These are phyloP conservation scores for Schmidtea mediterranea DNA, from an alignment of 1,140 invertebrate genomes.

Conservation along the genomic window DNA sequence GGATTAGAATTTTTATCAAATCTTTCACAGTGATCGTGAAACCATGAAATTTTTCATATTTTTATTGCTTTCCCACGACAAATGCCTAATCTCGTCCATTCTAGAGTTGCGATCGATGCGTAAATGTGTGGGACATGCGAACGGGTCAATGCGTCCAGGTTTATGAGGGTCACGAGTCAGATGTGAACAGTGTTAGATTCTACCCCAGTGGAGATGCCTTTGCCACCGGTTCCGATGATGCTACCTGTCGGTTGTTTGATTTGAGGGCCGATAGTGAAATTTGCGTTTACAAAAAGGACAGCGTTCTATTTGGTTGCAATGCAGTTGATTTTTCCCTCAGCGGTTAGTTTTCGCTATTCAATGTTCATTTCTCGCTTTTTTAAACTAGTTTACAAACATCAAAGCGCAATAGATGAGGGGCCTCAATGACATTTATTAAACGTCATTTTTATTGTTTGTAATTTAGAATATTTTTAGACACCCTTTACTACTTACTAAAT, in stretches of 20 bases:
- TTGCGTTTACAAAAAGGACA: slow-evolving; percentile 77
- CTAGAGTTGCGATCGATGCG: slow-evolving; percentile 76
- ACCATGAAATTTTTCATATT: neutral
- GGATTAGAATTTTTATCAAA: no score
- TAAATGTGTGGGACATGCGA: slow-evolving; percentile 95
- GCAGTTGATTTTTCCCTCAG: slow-evolving; percentile 88
- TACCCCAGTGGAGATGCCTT: slow-evolving; percentile 98
- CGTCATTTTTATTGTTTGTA: no score
- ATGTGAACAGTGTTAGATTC: slow-evolving; percentile 90
- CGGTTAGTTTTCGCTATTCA: no score
- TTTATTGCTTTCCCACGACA: no score
- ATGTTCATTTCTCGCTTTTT: slow-evolving; percentile 26
- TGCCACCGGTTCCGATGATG: slow-evolving; percentile 86
- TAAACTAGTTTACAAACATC: neutral
- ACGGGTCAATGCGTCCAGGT: slow-evolving; percentile 88
- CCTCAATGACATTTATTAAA: no score
- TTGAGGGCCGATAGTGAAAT: slow-evolving; percentile 87
- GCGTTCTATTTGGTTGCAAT: slow-evolving; percentile 90
- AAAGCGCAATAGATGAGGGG: no score
- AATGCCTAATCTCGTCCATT: slow-evolving; percentile 11
- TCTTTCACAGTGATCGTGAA: no score
- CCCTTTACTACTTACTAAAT: no score
- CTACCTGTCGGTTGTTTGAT: slow-evolving; percentile 90
- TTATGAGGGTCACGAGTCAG: slow-evolving; percentile 89
- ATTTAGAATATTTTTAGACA: no score